These are phyloP conservation scores for Latrodectus elegans DNA, from an alignment of 2,888 invertebrate species.

Conservation along the genomic window DNA sequence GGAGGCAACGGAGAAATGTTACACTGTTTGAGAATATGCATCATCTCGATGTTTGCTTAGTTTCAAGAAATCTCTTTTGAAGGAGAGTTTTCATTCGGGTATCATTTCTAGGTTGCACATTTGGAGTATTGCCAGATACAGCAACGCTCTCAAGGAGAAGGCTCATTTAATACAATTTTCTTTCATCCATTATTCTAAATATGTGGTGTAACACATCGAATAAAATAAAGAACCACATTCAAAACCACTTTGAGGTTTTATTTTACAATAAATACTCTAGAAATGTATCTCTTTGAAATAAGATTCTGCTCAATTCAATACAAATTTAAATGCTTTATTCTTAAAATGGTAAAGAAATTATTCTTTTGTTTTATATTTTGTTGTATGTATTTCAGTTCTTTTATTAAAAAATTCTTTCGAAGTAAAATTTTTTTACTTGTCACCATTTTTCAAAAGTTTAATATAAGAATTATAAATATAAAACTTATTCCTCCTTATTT, in stretches of 20 bases:
- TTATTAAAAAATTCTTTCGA: too few relatives aligned
- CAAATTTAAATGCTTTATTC: too few relatives aligned
- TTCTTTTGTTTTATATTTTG: too few relatives aligned
- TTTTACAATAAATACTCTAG: not conserved
- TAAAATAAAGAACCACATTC: not conserved
- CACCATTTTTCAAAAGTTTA: too few relatives aligned
- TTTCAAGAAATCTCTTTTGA: not conserved
- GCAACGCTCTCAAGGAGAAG: not conserved
- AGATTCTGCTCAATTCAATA: too few relatives aligned
- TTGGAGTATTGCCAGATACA: not conserved
- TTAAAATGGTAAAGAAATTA: too few relatives aligned
- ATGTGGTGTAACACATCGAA: not conserved
- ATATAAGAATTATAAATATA: too few relatives aligned
- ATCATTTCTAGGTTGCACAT: not conserved
- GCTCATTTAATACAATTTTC: slow-evolving; percentile 3
- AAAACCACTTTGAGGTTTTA: not conserved
- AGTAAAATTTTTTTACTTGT: too few relatives aligned
- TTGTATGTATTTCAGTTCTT: too few relatives aligned
- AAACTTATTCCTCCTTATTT: too few relatives aligned
- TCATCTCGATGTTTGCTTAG: not conserved
- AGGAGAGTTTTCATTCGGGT: not conserved
- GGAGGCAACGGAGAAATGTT: too few relatives aligned
- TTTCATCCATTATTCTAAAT: not conserved
- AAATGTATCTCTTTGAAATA: too few relatives aligned
- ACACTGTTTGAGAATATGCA: not conserved